Evolutionary conservation across 2,888 invertebrate species (phyloP).

Genomic region (Polyploca ridens): DNA sequence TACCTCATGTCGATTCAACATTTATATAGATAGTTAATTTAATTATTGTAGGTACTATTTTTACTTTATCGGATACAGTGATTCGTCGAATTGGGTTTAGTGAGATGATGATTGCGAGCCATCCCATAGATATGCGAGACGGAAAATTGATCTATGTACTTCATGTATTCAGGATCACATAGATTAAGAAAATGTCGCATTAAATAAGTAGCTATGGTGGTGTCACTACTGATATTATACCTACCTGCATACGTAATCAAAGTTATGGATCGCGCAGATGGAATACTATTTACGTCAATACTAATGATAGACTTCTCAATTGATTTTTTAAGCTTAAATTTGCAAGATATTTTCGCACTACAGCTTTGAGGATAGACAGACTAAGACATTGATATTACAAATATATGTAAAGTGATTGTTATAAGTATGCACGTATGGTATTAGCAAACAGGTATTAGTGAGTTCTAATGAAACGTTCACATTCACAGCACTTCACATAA

Average conservation of each 20-base stretch:
- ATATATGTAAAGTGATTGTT: background rate
- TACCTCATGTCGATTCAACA: too few species aligned
- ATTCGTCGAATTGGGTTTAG: constrained; percentile 51
- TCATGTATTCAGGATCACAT: background rate
- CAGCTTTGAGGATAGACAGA: background rate
- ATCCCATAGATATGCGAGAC: constrained; percentile 26
- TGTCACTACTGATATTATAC: constrained; percentile 9
- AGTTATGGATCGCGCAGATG: constrained; percentile 39
- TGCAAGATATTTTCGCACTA: background rate
- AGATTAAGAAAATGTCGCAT: background rate
- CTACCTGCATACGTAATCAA: constrained; percentile 31
- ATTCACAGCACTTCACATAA: constrained; percentile 57
- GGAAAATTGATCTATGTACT: constrained; percentile 23
- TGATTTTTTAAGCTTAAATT: background rate
- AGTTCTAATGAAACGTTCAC: constrained; percentile 31
- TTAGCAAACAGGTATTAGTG: too few species aligned
- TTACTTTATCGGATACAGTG: constrained; percentile 42
- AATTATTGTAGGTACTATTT: constrained; percentile 24
- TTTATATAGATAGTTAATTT: too few species aligned
- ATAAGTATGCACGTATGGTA: background rate
- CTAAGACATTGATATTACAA: background rate
- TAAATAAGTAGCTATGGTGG: background rate
- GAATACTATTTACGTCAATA: constrained; percentile 41
- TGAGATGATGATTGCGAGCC: constrained; percentile 38
- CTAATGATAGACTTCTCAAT: constrained; percentile 14